Percentiles rank a stretch among this genome's conserved stretches.
phyloP scores from a whole-genome alignment of 2,888 invertebrate genomes.

The Patella depressa region DNA sequence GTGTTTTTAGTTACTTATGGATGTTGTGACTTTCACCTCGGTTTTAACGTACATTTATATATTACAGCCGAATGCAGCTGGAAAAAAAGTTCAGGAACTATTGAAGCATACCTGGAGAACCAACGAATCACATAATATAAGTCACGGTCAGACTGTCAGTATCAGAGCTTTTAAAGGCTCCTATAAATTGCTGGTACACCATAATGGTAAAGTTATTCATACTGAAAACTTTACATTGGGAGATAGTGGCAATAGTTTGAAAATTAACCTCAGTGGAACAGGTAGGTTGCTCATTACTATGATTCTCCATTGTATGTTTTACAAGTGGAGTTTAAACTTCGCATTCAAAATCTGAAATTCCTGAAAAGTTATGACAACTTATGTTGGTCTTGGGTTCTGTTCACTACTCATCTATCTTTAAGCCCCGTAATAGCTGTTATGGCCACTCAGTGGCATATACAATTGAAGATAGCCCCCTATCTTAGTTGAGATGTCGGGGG shows the following conservation, averaged over 20 bases:
- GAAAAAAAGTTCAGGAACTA: constrained; percentile 10
- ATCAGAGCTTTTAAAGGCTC: constrained; percentile 18
- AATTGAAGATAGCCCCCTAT: too few relatives aligned
- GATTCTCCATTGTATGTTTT: too few relatives aligned
- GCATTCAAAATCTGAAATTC: too few relatives aligned
- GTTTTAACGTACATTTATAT: too few relatives aligned
- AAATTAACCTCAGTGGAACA: constrained; percentile 5
- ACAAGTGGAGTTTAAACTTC: too few relatives aligned
- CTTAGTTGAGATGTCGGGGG: accelerated
- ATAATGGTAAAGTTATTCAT: constrained; percentile 19
- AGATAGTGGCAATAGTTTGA: constrained; percentile 1
- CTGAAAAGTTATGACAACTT: too few relatives aligned
- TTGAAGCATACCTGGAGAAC: constrained; percentile 14
- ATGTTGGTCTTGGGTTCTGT: too few relatives aligned
- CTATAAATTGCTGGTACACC: constrained; percentile 13
- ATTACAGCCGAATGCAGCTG: constrained; percentile 16
- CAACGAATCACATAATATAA: constrained; percentile 13
- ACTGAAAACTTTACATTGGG: constrained; percentile 15
- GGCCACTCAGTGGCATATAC: too few relatives aligned
- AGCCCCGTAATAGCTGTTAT: too few relatives aligned
- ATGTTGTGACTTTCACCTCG: too few relatives aligned
- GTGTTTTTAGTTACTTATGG: too few relatives aligned
- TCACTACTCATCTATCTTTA: too few relatives aligned
- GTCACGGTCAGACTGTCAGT: constrained; percentile 10
- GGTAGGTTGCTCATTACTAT: neutral